Evolutionary conservation across 92 coral and sea anemone species (phyloP), one percentile per base, ranked within the genome.

Genomic region (Palythoa caribaeorum): DNA sequence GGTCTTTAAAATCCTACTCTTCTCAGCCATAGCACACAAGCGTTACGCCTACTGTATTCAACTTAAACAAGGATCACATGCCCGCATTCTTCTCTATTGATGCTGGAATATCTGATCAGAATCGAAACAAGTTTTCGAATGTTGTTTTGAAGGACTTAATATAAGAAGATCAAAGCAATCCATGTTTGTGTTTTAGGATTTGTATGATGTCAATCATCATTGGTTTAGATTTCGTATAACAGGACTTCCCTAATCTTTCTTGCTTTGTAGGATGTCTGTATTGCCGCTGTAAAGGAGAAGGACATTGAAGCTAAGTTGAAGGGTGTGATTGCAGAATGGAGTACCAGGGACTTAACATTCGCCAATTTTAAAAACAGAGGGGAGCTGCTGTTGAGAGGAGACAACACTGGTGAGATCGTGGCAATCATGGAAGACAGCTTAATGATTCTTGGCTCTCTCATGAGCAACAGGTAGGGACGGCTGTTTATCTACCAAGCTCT

Each of bases 341-440:
- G 92, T 71, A 90, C 95, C 15, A 89, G 95, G 12, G 98, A 94
- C 37, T 91, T 94, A 8, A 88, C 96, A 44, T 94, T 94, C 68
- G 96, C 96, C 16, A 94, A 94, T 87, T 94, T 94, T 91, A 94
- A 94, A 89, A 94, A 94, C 83, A 94, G 98, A 9, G 98, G 98
- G 9, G 96, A 94, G 15, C 94, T 94, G 17, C 90, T 94, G 5
- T 72, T 94, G 80, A 92, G 98, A 12, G 98, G 98, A 1, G 98
- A 94, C 79, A 93, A 94, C 86, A 94, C 98, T 3, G 89, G 93
- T 7, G 98, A 94, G 92, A 91, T 94, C 60, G 96, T 94, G 40
- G 80, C 98, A 44, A 69, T 93, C 51, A 94, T 94, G 98, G 98
- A 94, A 76, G 98, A 94, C 93, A 94, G 98, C 77, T 73, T 94